A percentile compares a stretch with the other conserved stretches of the same genome.
These are phyloP conservation scores for Cotesia vestalis DNA, from an alignment of 1,140 invertebrate genomes.

Conservation along the genomic window DNA sequence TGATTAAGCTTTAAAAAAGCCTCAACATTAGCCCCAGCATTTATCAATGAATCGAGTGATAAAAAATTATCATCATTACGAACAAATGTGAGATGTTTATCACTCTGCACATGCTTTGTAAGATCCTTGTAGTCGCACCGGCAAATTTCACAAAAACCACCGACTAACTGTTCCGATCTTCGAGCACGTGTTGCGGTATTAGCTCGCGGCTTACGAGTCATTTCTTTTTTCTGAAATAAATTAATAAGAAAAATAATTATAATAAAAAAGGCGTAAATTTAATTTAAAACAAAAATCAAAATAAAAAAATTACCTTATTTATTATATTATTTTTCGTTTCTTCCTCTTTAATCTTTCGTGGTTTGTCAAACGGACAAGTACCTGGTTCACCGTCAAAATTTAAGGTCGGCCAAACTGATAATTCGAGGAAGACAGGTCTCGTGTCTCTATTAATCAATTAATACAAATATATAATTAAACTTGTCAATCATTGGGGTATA, in stretches of 20 bases:
- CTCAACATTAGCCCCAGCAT: slow-evolving; percentile 69
- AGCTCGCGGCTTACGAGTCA: slow-evolving; percentile 74
- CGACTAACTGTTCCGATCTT: slow-evolving; percentile 66
- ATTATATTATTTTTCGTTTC: slow-evolving; percentile 55
- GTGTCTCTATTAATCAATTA: slow-evolving; percentile 50
- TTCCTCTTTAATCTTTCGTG: slow-evolving; percentile 51
- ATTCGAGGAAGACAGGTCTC: slow-evolving; percentile 63
- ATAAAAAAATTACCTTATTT: slow-evolving; percentile 44
- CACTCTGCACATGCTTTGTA: slow-evolving; percentile 74
- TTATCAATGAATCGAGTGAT: slow-evolving; percentile 74
- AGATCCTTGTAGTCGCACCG: slow-evolving; percentile 75
- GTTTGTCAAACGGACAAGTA: slow-evolving; percentile 58
- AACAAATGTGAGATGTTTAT: slow-evolving; percentile 76
- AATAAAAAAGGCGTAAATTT: background rate
- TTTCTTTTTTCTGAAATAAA: slow-evolving; percentile 61
- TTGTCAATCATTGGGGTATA: slow-evolving; percentile 17
- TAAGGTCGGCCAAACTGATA: slow-evolving; percentile 63
- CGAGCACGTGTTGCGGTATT: slow-evolving; percentile 65
- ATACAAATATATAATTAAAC: slow-evolving; percentile 38
- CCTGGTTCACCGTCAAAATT: slow-evolving; percentile 62
- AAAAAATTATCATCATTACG: slow-evolving; percentile 77
- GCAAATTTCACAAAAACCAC: slow-evolving; percentile 81
- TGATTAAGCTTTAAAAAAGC: slow-evolving; percentile 69
- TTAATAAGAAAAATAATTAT: slow-evolving; percentile 14
- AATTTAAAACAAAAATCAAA: slow-evolving; percentile 16